Base-by-base conservation (phyloP, 2,888 invertebrate genomes). In the Eretmocerus hayati region DNA sequence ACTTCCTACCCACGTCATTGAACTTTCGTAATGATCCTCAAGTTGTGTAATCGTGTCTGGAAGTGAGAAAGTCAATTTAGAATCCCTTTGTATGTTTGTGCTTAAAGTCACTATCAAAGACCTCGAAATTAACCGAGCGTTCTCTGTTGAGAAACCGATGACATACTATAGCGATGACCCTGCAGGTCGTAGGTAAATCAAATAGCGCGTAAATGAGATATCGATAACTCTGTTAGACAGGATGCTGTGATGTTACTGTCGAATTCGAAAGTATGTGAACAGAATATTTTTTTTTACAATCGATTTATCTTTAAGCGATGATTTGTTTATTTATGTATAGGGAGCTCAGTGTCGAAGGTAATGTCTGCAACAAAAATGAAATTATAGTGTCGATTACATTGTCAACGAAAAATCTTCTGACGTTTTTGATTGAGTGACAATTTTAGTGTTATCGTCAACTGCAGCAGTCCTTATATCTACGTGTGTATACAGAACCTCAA, bases 241-340 rank as follows among this genome's bases (percentile, higher is more conserved):
- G 46, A 54, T 54, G 48, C 52, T 54, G 54, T 52, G 54, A 54
- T 54, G 54, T 52, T 54, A 52, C 46, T 51, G 54, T 51, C 52
- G 45, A 47, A 36, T 51, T 48, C 42, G 47, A 54, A 20, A 48
- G 48, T 46, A 46, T 46, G 48, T 48, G 43, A 53, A 22, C 44
- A 48, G 4, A 36, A 9, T 48, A 51, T 51, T 51, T 48, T 54
- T 54, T 54, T 54, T 30, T 49, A 52, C 23, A 37, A 48, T 42
- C 33, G 45, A 46, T 49, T 30, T 48, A 49, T 46, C 39, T 37
- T 46, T 48, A 52, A 49, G 43, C 31, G 39, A 40, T 40, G 37
- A 50, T 50, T 53, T 23, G 30, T 53, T 50, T 48, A 53, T 50
- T 48, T 48, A 53, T 41, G 40, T 19, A 39, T 20, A 50, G 46